Evolutionary conservation across 2,113 vertebrate species (phyloP), one percentile per base, ranked within the genome.

Genomic region (Acrocephalus arundinaceus): DNA sequence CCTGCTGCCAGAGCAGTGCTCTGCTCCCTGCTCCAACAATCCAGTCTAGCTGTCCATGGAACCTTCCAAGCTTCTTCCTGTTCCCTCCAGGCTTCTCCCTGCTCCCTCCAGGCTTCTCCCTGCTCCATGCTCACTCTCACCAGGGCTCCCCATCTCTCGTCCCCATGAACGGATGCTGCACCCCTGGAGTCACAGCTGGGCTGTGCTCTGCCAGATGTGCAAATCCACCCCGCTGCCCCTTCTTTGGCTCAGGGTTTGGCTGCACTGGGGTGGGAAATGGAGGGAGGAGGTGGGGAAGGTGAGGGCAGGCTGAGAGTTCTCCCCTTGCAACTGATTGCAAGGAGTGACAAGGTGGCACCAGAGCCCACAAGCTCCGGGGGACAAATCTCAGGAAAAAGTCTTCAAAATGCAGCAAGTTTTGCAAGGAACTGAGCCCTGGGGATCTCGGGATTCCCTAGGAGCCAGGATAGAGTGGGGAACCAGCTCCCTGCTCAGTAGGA

Each of bases 141-240:
- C 76, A 19, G 35, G 45, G 7, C 19, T 65, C 45, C 51, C 61
- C 55, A 22, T 15, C 59, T 22, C 35, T 6, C 37, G 0, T n/a
- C 35, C 70, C 66, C 7, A 3, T 0, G 2, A 27, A 7, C 0
- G 2, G 31, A 9, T 16, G 78, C 11, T 65, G 81, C 37, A 31
- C 37, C 1, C 1, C 27, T 14, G 48, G 20, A 28, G 7, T 4
- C 4, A 1, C 48, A 78, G 31, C 65, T 0, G 6, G 20, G 51
- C 1, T 0, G 2, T 20, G 68, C 45, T 24, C 46, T 67, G 48
- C 66, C 66, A 33, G 63, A 24, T 15, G 55, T 66, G 67, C 35
- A 45, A 49, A 35, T 12, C 31, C 57, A 45, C 12, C 57, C 57
- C 0, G 0, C 8, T 2, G 16, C 20, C 71, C 52, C 61, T 28